These are phyloP conservation scores for Brachypalpus laphriformis DNA, from an alignment of 2,888 invertebrate species.

Conservation along the genomic window DNA sequence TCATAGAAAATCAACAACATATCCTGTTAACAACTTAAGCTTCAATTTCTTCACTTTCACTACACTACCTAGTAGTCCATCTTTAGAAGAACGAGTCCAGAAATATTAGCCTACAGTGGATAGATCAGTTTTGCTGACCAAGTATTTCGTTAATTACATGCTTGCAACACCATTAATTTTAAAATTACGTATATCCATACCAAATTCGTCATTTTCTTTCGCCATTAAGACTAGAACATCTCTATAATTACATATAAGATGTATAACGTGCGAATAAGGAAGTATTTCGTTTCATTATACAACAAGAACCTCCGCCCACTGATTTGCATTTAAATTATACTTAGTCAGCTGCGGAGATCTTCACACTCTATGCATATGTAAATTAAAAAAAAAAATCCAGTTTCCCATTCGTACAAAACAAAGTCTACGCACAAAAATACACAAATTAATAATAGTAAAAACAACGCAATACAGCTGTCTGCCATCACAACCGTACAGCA, in stretches of 20 bases:
- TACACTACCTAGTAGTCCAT: too few relatives aligned
- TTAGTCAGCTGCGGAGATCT: neutral
- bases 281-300: neutral
- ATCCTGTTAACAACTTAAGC: too few relatives aligned
- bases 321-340: neutral
- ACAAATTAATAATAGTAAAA: neutral
- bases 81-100: too few relatives aligned
- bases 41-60: too few relatives aligned
- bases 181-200: too few relatives aligned
- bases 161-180: too few relatives aligned
- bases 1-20: too few relatives aligned
- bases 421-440: neutral
- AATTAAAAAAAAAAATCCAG: constrained; percentile 19
- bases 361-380: constrained; percentile 1
- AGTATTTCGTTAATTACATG: too few relatives aligned
- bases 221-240: neutral
- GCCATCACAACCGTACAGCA: neutral
- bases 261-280: neutral
- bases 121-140: too few relatives aligned
- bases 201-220: neutral
- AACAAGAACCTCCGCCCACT: constrained; percentile 12
- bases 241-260: neutral
- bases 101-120: too few relatives aligned
- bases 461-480: neutral
- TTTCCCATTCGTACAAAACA: constrained; percentile 17